These are phyloP conservation scores for Leptinotarsa lineolata DNA, from an alignment of 1,140 invertebrate genomes.

Conservation along the genomic window DNA sequence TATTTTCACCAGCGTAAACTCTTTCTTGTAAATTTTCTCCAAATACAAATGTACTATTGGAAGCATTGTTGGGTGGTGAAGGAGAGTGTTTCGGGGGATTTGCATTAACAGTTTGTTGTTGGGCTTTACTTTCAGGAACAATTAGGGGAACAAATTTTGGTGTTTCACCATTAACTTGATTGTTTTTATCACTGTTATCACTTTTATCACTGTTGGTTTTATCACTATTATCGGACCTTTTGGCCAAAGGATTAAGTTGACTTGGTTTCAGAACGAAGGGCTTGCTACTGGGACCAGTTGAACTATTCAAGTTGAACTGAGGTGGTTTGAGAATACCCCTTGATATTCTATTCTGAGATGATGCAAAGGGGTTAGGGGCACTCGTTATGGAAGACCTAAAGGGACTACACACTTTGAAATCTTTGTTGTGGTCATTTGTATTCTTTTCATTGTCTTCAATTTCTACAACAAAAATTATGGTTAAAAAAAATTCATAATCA, in stretches of 20 bases:
- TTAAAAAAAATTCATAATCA: not conserved
- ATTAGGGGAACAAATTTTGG: constrained; percentile 53
- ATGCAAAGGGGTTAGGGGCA: constrained; percentile 33
- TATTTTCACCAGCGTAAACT: constrained; percentile 60
- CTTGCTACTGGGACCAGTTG: constrained; percentile 30
- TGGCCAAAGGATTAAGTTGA: constrained; percentile 50
- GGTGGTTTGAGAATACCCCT: constrained; percentile 46
- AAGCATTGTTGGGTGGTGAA: constrained; percentile 34
- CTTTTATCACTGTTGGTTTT: constrained; percentile 37
- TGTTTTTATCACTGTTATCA: constrained; percentile 38
- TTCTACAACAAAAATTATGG: constrained; percentile 35
- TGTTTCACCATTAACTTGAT: constrained; percentile 45
- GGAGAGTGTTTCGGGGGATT: constrained; percentile 8
- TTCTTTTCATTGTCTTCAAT: constrained; percentile 41
- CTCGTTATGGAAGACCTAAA: constrained; percentile 24
- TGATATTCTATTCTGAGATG: constrained; percentile 36
- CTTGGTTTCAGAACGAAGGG: constrained; percentile 46
- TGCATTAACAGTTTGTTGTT: constrained; percentile 15
- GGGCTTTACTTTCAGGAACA: constrained; percentile 38
- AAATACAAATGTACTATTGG: constrained; percentile 77
- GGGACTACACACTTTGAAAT: constrained; percentile 41
- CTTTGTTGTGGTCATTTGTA: constrained; percentile 26
- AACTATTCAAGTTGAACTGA: constrained; percentile 40
- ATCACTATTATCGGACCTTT: constrained; percentile 34
- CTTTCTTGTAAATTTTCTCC: constrained; percentile 89